Conservation (phyloP, 2,797 vertebrate species). For the Neosilurus mollespiculum region DNA sequence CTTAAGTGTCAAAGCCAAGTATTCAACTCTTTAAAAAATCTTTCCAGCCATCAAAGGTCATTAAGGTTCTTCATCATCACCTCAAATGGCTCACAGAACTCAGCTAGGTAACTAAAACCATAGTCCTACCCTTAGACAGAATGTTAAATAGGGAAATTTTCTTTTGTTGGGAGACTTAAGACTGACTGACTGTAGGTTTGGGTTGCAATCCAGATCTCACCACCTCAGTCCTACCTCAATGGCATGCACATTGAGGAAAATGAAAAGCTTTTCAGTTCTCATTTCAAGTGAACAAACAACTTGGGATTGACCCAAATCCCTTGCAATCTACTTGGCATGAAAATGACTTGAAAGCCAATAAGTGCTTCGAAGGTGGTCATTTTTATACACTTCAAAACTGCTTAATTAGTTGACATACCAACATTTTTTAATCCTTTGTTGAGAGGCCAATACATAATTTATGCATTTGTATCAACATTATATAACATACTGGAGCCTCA, state of each 20-base stretch:
- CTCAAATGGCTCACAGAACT: conserved; percentile 11
- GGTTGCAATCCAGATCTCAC: conserved; percentile 82
- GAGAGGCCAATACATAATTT: neutral
- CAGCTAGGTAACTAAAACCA: conserved; percentile 5
- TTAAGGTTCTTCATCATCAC: conserved; percentile 5
- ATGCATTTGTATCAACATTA: neutral
- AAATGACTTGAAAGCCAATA: conserved; percentile 76
- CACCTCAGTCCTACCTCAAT: conserved; percentile 80
- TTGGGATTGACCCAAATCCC: conserved; percentile 87
- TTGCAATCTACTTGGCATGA: conserved; percentile 94
- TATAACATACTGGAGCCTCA: conserved; percentile 1
- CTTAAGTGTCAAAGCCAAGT: conserved; percentile 28
- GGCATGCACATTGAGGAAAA: conserved; percentile 92
- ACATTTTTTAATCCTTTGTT: neutral
- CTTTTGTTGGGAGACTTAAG: neutral
- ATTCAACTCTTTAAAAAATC: conserved; percentile 1
- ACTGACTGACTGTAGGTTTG: conserved; percentile 52
- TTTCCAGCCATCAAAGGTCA: neutral
- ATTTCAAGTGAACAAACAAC: conserved; percentile 76
- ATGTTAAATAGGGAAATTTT: conserved; percentile 12
- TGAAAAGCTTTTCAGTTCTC: conserved; percentile 81
- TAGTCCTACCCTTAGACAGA: neutral
- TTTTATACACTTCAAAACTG: neutral
- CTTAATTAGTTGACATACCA: neutral
- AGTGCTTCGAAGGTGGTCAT: conserved; percentile 13